Evolutionary conservation across 2,888 invertebrate genomes (phyloP), one percentile per base, ranked within the genome.

Genomic region (Xestia sexstrigata): DNA sequence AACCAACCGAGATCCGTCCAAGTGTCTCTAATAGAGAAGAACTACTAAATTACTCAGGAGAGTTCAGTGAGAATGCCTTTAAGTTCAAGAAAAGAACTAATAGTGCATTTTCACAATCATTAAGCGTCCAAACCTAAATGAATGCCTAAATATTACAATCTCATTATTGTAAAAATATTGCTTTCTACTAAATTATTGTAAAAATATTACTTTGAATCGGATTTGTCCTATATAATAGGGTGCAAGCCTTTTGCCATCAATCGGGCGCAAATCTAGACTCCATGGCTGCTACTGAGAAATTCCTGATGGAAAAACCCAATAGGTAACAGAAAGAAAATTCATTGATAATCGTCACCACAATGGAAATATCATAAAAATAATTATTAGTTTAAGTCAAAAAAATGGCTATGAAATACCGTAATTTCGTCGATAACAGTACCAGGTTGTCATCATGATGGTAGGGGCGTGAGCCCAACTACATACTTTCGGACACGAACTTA

Each of bases 181-280:
- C n/a, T n/a, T n/a, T n/a, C n/a, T n/a, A n/a, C n/a, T n/a, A n/a
- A n/a, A n/a, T n/a, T n/a, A n/a, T n/a, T n/a, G n/a, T n/a, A n/a
- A n/a, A n/a, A n/a, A n/a, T n/a, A n/a, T n/a, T n/a, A n/a, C n/a
- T n/a, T n/a, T n/a, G n/a, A n/a, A n/a, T n/a, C n/a, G n/a, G n/a
- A n/a, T n/a, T n/a, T n/a, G n/a, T n/a, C n/a, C n/a, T n/a, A n/a
- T n/a, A n/a, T n/a, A n/a, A n/a, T n/a, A n/a, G n/a, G n/a, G n/a
- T n/a, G n/a, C n/a, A n/a, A n/a, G n/a, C n/a, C n/a, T n/a, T n/a
- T n/a, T n/a, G n/a, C n/a, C n/a, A n/a, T n/a, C n/a, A n/a, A n/a
- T n/a, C n/a, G n/a, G n/a, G 13, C 1, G 0, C 13, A 26, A 26
- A 26, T 13, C 0, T 13, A n/a, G 6, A 26, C 15, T 0, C 26